A percentile compares a stretch with the other conserved stretches of the same genome.
These are phyloP conservation scores for Rhizomys pruinosus DNA, from an alignment of 2,113 vertebrate genomes.

Conservation along the genomic window DNA sequence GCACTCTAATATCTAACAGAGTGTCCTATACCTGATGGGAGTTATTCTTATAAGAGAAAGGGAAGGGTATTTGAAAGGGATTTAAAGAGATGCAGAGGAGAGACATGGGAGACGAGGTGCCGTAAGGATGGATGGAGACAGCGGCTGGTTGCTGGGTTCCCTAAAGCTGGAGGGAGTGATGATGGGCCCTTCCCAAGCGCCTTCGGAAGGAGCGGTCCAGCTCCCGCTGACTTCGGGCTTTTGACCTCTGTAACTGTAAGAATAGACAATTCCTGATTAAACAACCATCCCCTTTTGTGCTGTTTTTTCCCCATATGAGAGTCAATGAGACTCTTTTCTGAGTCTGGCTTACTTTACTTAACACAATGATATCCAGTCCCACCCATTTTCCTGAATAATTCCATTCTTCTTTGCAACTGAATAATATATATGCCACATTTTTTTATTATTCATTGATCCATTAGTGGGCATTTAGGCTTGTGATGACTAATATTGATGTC, in stretches of 20 bases:
- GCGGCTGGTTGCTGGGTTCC: neutral
- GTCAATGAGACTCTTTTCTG: neutral
- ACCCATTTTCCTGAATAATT: neutral
- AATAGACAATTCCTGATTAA: neutral
- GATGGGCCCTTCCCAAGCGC: rapidly evolving
- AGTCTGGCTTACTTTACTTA: neutral
- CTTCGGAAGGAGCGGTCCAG: neutral
- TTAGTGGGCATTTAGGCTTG: neutral
- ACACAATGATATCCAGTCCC: neutral
- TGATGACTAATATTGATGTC: no score
- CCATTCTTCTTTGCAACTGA: neutral
- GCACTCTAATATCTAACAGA: no score
- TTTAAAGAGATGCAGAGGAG: neutral
- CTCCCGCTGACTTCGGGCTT: neutral
- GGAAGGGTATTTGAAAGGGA: neutral
- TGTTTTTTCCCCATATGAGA: neutral
- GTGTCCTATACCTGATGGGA: neutral
- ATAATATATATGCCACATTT: neutral
- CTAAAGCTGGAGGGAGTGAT: rapidly evolving
- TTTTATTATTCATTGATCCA: neutral
- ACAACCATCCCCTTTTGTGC: no score
- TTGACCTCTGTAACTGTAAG: neutral
- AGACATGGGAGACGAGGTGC: rapidly evolving
- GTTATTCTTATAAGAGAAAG: neutral
- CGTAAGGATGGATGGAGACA: rapidly evolving